These are phyloP conservation scores for Drosophila falleni DNA, from an alignment of 2,888 invertebrate genomes.

Conservation along the genomic window DNA sequence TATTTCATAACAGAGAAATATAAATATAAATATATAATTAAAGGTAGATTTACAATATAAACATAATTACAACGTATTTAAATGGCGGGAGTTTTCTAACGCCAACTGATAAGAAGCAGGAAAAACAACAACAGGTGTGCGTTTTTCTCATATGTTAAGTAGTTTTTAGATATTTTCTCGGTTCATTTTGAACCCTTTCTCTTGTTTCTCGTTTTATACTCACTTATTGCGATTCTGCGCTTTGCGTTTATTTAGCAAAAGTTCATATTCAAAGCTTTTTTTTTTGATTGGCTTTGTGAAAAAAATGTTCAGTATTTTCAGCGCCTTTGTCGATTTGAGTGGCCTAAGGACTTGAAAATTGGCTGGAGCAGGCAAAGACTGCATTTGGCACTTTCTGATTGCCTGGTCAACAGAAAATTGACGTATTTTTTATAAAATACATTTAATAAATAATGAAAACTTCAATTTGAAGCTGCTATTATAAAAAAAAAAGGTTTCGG, in stretches of 20 bases:
- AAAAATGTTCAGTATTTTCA: constrained; percentile 67
- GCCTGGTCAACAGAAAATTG: constrained; percentile 44
- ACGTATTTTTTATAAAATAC: constrained; percentile 44
- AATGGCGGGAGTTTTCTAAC: constrained; percentile 12
- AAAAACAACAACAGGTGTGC: constrained; percentile 59
- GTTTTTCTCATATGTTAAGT: constrained; percentile 11
- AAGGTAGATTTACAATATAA: neutral
- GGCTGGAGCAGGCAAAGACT: constrained; percentile 14
- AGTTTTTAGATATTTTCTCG: constrained; percentile 4
- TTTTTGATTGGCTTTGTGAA: constrained; percentile 29
- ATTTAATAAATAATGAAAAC: constrained; percentile 4
- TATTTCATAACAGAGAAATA: no score
- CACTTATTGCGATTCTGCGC: constrained; percentile 63
- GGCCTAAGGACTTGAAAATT: constrained; percentile 54
- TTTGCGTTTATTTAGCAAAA: constrained; percentile 64
- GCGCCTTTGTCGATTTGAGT: constrained; percentile 69
- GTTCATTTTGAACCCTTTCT: neutral
- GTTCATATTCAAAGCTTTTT: constrained; percentile 45
- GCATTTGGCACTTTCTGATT: constrained; percentile 67
- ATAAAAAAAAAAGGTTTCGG: neutral
- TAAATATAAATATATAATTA: neutral
- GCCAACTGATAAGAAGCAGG: constrained; percentile 32
- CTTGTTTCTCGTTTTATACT: neutral
- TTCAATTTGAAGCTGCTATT: neutral
- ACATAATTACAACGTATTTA: neutral